phyloP scores from a whole-genome alignment of 2,797 vertebrate genomes.

The Muscicapa comitata region DNA sequence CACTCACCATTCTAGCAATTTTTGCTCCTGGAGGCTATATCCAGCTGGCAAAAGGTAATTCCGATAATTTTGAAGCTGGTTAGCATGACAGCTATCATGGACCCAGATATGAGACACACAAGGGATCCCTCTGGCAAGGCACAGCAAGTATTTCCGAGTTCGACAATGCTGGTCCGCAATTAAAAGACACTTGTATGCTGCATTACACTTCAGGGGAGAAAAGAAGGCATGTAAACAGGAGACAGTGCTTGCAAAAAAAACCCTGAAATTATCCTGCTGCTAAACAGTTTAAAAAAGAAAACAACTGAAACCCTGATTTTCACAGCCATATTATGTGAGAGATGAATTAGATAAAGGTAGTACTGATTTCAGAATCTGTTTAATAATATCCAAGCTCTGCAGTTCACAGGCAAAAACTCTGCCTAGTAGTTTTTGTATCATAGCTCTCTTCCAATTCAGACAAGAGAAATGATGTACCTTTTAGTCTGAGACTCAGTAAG shows the following conservation, averaged over 20 bases:
- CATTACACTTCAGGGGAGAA: constrained; percentile 82
- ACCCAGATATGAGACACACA: constrained; percentile 97
- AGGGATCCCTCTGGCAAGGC: constrained; percentile 92
- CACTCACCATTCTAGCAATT: constrained; percentile 89
- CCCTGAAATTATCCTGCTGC: background rate
- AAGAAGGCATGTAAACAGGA: background rate
- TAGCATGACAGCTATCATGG: constrained; percentile 92
- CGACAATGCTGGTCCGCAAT: constrained; percentile 95
- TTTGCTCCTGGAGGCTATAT: constrained; percentile 83
- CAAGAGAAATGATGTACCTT: background rate
- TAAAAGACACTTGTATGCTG: constrained; percentile 91
- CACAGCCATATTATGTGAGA: background rate
- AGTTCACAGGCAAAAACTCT: background rate
- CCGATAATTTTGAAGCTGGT: constrained; percentile 92
- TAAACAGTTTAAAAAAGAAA: background rate
- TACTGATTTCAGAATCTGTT: background rate
- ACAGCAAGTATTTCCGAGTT: constrained; percentile 91
- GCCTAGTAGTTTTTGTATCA: background rate
- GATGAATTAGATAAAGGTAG: background rate
- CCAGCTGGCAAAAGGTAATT: constrained; percentile 95
- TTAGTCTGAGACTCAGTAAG: background rate
- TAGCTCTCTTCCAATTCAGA: background rate
- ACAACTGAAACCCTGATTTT: background rate
- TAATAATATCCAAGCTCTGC: background rate
- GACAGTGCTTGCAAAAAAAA: background rate